Conservation (phyloP, 2,888 invertebrate species). For the Tiliacea citrago region DNA sequence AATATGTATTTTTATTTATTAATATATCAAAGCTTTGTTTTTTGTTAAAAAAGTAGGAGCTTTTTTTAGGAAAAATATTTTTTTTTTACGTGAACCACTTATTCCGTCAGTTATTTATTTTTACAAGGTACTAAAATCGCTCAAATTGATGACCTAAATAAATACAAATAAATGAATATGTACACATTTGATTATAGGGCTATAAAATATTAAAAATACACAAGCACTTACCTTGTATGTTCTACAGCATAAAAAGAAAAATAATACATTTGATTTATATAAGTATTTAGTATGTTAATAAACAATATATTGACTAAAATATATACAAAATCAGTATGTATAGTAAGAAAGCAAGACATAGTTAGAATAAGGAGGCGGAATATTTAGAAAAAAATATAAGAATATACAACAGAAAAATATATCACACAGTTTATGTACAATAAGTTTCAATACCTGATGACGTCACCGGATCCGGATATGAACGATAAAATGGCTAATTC, state of each 20-base stretch:
- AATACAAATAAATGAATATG: not conserved
- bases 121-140: no score
- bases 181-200: not conserved
- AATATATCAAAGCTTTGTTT: fast-evolving
- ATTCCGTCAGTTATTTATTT: not conserved
- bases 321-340: slow-evolving; percentile 58
- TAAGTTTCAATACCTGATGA: slow-evolving; percentile 79
- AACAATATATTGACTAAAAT: slow-evolving; percentile 39
- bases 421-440: slow-evolving; percentile 62
- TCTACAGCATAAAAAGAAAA: slow-evolving; percentile 38
- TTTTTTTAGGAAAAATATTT: not conserved
- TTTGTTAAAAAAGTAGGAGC: no score
- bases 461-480: slow-evolving; percentile 71
- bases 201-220: slow-evolving; percentile 7
- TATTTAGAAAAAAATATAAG: slow-evolving; percentile 68
- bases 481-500: slow-evolving; percentile 65
- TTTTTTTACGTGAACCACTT: not conserved
- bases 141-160: not conserved
- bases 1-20: not conserved
- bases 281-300: slow-evolving; percentile 71
- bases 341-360: slow-evolving; percentile 90
- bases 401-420: slow-evolving; percentile 73
- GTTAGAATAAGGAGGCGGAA: slow-evolving; percentile 83
- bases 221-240: slow-evolving; percentile 68
- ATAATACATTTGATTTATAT: slow-evolving; percentile 9